These are phyloP conservation scores for Axis porcinus DNA, from an alignment of 2,113 vertebrate species.

Conservation along the genomic window DNA sequence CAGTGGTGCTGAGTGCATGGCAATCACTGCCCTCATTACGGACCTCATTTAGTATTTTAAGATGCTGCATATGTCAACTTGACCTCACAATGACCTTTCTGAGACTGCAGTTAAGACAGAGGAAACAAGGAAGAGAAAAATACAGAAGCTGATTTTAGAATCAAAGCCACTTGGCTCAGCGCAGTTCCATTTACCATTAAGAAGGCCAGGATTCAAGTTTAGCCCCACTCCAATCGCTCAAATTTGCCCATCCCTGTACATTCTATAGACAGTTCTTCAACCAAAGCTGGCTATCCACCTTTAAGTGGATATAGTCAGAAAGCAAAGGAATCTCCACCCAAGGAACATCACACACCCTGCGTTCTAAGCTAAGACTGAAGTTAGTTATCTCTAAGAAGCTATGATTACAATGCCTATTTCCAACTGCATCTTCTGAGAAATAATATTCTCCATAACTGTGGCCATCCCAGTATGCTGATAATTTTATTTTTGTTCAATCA, in stretches of 20 bases:
- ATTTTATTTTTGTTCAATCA: not conserved
- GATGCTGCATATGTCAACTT: not conserved
- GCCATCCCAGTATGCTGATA: not conserved
- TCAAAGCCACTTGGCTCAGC: not conserved
- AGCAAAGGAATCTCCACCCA: not conserved
- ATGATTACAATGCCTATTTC: not conserved
- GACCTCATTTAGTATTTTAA: not conserved
- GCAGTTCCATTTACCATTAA: not conserved
- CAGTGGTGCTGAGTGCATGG: not conserved
- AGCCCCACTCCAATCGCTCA: not conserved
- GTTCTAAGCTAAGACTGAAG: not conserved
- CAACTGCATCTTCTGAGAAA: not conserved
- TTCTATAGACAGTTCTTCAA: not conserved
- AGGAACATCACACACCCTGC: accelerated
- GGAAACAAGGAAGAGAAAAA: not conserved
- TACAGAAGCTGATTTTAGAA: not conserved
- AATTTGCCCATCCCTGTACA: not conserved
- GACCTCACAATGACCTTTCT: not conserved
- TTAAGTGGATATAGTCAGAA: not conserved
- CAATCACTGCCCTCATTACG: not conserved
- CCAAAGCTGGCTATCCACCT: not conserved
- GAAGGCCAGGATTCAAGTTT: not conserved
- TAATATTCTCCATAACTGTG: not conserved
- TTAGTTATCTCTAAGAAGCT: not conserved
- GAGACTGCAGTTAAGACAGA: not conserved